phyloP scores from a whole-genome alignment of 2,113 vertebrate species.

The Ivindomyrus marchei region DNA sequence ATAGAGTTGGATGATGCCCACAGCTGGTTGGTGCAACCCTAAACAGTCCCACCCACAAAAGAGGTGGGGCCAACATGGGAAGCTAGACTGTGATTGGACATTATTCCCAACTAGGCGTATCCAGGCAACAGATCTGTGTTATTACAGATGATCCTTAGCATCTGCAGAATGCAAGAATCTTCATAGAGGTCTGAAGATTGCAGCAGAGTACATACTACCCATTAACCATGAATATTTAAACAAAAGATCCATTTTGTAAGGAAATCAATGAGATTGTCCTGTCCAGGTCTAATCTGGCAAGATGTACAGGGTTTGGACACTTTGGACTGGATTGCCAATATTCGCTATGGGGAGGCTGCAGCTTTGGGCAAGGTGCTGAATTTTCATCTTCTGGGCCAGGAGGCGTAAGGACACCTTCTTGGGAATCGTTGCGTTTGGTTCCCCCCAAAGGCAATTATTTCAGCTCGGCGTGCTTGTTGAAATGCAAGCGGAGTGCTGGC shows the following conservation, averaged over 20 bases:
- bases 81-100: neutral
- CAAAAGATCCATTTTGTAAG: neutral
- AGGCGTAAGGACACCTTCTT: neutral
- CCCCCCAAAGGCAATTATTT: neutral
- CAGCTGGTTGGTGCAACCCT: constrained; percentile 23
- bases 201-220: neutral
- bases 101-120: neutral
- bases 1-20: constrained; percentile 40
- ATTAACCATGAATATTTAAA: neutral
- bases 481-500: neutral
- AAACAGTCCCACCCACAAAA: neutral
- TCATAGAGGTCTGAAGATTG: neutral
- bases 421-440: neutral
- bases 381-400: neutral
- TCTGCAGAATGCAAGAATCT: neutral
- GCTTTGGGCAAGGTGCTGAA: neutral
- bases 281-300: neutral
- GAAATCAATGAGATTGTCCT: neutral
- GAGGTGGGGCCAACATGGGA: neutral
- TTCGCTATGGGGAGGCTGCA: neutral
- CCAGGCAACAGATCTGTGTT: neutral
- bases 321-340: neutral
- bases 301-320: neutral
- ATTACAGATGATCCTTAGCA: neutral
- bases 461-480: neutral